Conservation (phyloP, 2,797 vertebrate genomes). For the Aselliscus stoliczkanus region DNA sequence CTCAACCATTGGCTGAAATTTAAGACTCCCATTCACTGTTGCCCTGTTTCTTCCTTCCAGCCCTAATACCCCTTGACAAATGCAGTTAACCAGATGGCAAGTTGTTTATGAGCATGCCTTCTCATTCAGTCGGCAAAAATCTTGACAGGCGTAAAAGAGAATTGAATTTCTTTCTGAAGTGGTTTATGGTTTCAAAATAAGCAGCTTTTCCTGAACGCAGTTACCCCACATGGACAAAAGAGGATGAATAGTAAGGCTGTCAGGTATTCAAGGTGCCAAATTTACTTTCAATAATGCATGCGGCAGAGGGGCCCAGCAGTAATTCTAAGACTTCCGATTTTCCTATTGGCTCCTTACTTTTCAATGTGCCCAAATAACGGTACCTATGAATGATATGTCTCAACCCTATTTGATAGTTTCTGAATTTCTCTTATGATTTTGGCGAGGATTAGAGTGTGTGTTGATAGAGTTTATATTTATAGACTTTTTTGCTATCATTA, state of each 20-base stretch:
- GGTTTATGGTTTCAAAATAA: slow-evolving; percentile 12
- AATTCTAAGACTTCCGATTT: background rate
- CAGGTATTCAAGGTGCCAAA: background rate
- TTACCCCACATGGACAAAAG: background rate
- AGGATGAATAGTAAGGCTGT: background rate
- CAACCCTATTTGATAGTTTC: background rate
- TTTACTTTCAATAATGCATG: background rate
- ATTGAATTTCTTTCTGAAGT: background rate
- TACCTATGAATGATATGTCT: background rate
- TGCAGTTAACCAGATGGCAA: background rate
- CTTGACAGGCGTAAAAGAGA: background rate
- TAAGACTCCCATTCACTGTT: background rate
- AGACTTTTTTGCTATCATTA: background rate
- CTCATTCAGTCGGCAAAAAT: background rate
- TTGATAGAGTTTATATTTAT: background rate
- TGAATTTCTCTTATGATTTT: background rate
- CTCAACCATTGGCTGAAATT: background rate
- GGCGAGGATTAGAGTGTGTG: background rate
- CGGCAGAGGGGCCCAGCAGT: background rate
- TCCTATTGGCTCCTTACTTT: background rate
- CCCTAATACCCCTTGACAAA: background rate
- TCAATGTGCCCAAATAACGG: background rate
- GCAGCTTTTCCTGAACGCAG: slow-evolving; percentile 1
- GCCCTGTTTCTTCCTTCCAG: background rate
- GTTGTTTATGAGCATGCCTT: background rate